Percentiles rank a stretch among this genome's conserved stretches.
Evolutionary conservation across 2,113 vertebrate genomes (phyloP).

Genomic region (Leuciscus idus): DNA sequence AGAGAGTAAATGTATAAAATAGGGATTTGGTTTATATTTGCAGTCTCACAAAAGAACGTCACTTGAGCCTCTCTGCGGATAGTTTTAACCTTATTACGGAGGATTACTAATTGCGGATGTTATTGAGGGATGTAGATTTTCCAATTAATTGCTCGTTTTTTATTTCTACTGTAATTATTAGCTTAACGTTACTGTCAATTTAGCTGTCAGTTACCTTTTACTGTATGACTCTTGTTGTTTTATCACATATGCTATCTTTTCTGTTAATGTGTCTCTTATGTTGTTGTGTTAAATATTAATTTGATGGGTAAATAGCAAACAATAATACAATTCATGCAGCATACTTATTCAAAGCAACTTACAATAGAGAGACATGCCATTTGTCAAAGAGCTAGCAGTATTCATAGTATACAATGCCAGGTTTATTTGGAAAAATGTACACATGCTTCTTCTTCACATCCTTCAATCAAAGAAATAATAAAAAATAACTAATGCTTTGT

Average conservation of each 20-base stretch:
- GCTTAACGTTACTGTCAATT: neutral
- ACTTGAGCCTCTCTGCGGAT: neutral
- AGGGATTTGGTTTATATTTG: conserved; percentile 4
- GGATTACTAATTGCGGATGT: neutral
- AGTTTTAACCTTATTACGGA: neutral
- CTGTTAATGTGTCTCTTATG: neutral
- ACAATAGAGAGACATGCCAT: neutral
- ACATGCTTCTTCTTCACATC: neutral
- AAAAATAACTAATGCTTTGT: neutral
- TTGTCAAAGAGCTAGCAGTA: neutral
- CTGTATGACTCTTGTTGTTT: neutral
- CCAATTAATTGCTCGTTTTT: neutral
- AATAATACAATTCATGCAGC: too few relatives aligned
- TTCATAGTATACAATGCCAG: neutral
- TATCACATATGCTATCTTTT: neutral
- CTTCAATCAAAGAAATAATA: neutral
- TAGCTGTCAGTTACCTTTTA: too few relatives aligned
- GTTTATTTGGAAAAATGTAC: neutral
- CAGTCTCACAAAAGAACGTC: neutral
- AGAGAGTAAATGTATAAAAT: neutral
- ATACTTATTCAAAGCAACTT: neutral
- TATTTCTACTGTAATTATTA: neutral
- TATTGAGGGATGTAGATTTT: neutral
- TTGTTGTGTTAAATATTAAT: neutral
- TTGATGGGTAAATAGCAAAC: neutral